These are phyloP conservation scores for Lepus europaeus DNA, from an alignment of 2,113 vertebrate genomes.

Conservation along the genomic window DNA sequence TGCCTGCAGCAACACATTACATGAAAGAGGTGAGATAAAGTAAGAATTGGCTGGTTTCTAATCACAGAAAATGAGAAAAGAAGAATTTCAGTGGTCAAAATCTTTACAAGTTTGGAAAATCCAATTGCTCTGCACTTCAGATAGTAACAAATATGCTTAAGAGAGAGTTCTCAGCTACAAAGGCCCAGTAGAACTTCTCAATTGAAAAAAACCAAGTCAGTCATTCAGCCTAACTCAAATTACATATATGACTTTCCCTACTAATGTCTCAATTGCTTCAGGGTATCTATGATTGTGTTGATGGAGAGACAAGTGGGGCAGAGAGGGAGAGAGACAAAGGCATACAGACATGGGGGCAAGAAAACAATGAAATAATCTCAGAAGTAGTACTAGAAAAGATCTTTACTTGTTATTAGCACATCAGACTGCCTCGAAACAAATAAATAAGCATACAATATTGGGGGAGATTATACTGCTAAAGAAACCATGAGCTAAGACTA, in stretches of 20 bases:
- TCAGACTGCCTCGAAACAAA: background rate
- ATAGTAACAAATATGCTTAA: background rate
- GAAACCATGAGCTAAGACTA: background rate
- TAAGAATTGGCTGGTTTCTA: background rate
- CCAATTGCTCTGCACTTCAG: background rate
- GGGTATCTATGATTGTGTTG: background rate
- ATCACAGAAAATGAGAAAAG: background rate
- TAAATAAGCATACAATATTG: background rate
- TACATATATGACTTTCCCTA: background rate
- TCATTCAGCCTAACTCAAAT: background rate
- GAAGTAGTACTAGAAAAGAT: background rate
- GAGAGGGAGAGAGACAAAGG: background rate
- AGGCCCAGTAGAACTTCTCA: background rate
- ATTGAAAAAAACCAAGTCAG: background rate
- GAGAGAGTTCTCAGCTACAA: constrained; percentile 6
- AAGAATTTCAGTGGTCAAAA: background rate
- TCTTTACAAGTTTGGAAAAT: background rate
- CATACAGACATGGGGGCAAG: background rate
- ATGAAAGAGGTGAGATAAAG: background rate
- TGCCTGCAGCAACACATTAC: background rate
- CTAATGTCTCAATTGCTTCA: background rate
- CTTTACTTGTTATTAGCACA: background rate
- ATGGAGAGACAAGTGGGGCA: background rate
- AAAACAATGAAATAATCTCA: background rate
- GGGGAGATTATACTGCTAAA: background rate